Evolutionary conservation across 2,888 invertebrate species (phyloP).

Genomic region (Mechanitis messenoides): DNA sequence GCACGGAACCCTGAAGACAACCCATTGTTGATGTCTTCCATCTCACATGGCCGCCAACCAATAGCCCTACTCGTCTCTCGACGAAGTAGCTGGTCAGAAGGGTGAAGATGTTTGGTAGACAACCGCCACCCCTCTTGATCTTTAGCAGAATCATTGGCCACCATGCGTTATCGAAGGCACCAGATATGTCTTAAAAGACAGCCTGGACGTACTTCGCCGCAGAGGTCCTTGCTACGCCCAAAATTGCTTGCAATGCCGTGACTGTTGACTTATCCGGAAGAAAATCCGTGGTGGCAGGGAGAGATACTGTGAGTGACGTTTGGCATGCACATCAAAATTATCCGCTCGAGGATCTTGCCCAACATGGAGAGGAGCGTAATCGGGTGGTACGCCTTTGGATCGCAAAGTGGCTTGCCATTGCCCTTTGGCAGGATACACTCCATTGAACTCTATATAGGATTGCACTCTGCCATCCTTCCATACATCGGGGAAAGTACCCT

Average conservation of each 20-base stretch:
- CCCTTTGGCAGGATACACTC: slow-evolving; percentile 30
- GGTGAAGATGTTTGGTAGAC: slow-evolving; percentile 22
- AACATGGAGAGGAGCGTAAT: slow-evolving; percentile 28
- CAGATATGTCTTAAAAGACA: slow-evolving; percentile 5
- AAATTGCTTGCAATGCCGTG: too few relatives aligned
- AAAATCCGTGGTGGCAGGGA: too few relatives aligned
- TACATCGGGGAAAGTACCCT: slow-evolving; percentile 17
- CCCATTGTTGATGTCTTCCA: too few relatives aligned
- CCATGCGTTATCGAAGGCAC: slow-evolving; percentile 10
- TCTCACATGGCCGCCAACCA: too few relatives aligned
- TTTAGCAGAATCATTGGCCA: slow-evolving; percentile 23
- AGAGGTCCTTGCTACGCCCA: too few relatives aligned
- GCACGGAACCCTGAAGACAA: too few relatives aligned
- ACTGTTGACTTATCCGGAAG: too few relatives aligned
- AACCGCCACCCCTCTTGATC: slow-evolving; percentile 30
- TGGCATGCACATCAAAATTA: not conserved
- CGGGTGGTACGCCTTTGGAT: slow-evolving; percentile 30
- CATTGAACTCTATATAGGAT: too few relatives aligned
- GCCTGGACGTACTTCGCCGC: not conserved
- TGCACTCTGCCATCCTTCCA: slow-evolving; percentile 21
- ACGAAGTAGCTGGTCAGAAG: slow-evolving; percentile 7
- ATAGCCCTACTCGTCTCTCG: too few relatives aligned
- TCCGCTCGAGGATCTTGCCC: slow-evolving; percentile 8
- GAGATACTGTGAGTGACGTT: too few relatives aligned
- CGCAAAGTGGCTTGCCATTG: slow-evolving; percentile 23